A percentile compares a stretch with the other conserved stretches of the same genome.
phyloP scores from a whole-genome alignment of 2,888 invertebrate genomes.

The Lasioglossum zephyrum region DNA sequence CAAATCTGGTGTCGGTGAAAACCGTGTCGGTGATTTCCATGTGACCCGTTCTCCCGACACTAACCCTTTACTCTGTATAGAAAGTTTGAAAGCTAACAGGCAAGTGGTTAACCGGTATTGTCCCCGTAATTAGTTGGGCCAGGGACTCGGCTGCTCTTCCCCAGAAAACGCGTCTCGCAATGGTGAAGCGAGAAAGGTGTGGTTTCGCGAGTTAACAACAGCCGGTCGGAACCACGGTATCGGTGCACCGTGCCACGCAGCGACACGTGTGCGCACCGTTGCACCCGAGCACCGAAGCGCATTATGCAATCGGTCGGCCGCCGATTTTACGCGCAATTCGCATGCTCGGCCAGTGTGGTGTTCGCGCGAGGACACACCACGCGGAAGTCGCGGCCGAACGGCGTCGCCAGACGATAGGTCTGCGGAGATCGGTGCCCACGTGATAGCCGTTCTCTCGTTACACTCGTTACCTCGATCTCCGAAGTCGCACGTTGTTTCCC shows the following conservation, averaged over 20 bases:
- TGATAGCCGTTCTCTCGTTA: conserved; percentile 27
- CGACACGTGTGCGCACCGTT: conserved; percentile 51
- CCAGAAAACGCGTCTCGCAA: neutral
- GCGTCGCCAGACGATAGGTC: conserved; percentile 23
- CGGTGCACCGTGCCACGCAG: conserved; percentile 35
- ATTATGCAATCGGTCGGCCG: conserved; percentile 58
- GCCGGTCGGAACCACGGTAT: conserved; percentile 17
- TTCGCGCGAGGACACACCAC: conserved; percentile 32
- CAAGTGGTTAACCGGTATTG: neutral
- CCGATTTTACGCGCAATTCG: conserved; percentile 63
- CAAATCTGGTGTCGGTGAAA: too few relatives aligned
- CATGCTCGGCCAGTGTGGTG: conserved; percentile 7
- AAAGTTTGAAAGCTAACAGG: neutral
- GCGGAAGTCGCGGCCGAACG: conserved; percentile 50
- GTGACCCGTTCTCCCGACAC: too few relatives aligned
- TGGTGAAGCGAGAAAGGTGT: conserved; percentile 28
- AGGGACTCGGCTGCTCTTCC: neutral
- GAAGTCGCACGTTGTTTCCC: neutral
- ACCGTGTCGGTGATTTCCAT: too few relatives aligned
- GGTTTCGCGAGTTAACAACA: conserved; percentile 61
- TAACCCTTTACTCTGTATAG: too few relatives aligned
- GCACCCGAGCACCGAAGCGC: conserved; percentile 35
- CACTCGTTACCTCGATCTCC: neutral
- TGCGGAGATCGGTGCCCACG: conserved; percentile 34
- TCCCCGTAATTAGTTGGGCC: neutral